Base-by-base conservation (phyloP, 2,888 invertebrate species). In the Melinaea marsaeus region DNA sequence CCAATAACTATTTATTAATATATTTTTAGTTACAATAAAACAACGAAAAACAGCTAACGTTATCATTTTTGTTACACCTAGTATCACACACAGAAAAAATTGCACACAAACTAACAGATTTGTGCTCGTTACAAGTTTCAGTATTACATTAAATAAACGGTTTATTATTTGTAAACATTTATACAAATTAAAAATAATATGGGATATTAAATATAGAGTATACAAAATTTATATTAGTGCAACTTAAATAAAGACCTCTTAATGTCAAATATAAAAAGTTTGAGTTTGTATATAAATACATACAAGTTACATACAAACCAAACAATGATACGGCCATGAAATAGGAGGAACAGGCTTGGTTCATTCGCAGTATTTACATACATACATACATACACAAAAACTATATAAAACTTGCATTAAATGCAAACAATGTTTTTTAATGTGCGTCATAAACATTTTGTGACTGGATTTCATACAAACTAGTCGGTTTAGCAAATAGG, bases 11-110 rank as follows among this genome's bases (percentile, higher is more conserved):
- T n/a, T 33, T 57, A 57, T n/a, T 33, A 22, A 32, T 45, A 45
- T 57, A 57, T 57, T 60, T 37, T 37, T 59, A 58, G 45, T 55
- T 64, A 67, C 56, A 65, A 34, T 61, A 64, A 61, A 65, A 46
- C 58, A 61, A 63, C 61, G 47, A 58, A 37, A 57, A 60, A 58
- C 61, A 47, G 54, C 61, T 45, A 34, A 59, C 48, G 13, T 54
- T 62, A 60, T 60, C 58, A 57, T 59, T 58, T 58, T 60, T 62
- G 60, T 61, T 66, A 68, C 70, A 59, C 66, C 66, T 72, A 72
- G 66, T 73, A 71, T 70, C 68, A 70, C 71, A 71, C 72, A 67
- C 66, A 64, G 61, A 69, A 70, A 69, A 69, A 67, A 70, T 68
- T 71, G 68, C 70, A 72, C 68, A 69, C 70, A 69, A 67, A 68